These are phyloP conservation scores for Phrynocephalus vlangalii DNA, from an alignment of 2,797 vertebrate genomes.

Conservation along the genomic window DNA sequence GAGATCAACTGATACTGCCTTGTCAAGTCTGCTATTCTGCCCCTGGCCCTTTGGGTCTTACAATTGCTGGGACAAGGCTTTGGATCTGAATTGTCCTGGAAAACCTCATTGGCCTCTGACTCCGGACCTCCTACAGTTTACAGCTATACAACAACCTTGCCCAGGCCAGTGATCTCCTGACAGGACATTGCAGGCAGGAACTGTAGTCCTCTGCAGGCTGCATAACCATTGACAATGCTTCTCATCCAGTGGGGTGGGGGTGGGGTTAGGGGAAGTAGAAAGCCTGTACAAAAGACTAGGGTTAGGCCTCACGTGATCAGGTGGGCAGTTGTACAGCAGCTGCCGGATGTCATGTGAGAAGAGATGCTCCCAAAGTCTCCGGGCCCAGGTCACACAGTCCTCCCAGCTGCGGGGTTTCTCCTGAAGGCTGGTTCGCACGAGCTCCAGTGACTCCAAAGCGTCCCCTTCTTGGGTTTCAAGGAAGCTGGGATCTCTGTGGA, in stretches of 20 bases:
- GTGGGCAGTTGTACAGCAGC: constrained; percentile 83
- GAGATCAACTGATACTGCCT: not conserved
- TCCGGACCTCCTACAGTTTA: not conserved
- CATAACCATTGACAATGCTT: not conserved
- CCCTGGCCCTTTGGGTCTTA: not conserved
- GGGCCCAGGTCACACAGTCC: constrained; percentile 89
- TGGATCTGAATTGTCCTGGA: not conserved
- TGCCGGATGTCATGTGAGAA: constrained; percentile 81
- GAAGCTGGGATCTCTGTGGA: constrained; percentile 79
- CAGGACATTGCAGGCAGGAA: no score
- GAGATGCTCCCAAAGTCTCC: constrained; percentile 82
- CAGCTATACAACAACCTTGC: no score
- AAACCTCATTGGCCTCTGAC: no score
- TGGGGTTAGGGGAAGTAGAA: not conserved
- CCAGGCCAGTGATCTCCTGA: no score
- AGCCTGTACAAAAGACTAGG: not conserved
- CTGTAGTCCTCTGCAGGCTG: not conserved
- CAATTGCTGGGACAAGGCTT: not conserved
- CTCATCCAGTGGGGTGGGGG: not conserved
- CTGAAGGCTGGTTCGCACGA: constrained; percentile 73
- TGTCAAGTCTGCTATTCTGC: not conserved
- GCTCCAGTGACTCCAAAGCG: constrained; percentile 77
- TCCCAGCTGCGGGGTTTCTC: constrained; percentile 78
- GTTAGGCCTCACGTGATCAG: constrained; percentile 75
- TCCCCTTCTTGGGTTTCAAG: constrained; percentile 65